These are phyloP conservation scores for Metaphire vulgaris DNA, from an alignment of 1,140 invertebrate genomes.

Conservation along the genomic window DNA sequence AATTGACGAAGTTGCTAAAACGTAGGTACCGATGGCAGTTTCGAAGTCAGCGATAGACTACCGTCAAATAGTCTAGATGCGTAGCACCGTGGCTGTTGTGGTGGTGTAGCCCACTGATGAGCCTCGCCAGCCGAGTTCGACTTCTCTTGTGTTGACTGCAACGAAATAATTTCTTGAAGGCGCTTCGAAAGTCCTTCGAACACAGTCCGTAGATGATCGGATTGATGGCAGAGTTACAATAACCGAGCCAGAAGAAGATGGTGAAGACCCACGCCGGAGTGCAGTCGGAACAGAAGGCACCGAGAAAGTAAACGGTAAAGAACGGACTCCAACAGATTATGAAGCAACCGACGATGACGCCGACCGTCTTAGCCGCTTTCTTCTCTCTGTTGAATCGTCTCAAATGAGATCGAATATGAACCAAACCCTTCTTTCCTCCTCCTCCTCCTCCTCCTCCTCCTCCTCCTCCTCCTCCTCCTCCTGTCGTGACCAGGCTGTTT, in stretches of 20 bases:
- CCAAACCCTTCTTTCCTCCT: neutral
- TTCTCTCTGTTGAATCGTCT: constrained; percentile 22
- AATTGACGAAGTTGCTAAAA: no score
- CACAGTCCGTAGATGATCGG: constrained; percentile 50
- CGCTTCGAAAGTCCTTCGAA: constrained; percentile 47
- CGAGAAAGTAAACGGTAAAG: constrained; percentile 26
- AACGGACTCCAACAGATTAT: constrained; percentile 23
- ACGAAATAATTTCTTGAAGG: constrained; percentile 46
- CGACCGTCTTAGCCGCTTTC: constrained; percentile 31
- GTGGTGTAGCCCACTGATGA: neutral
- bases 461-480: no score
- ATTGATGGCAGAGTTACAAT: constrained; percentile 36
- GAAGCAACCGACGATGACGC: constrained; percentile 31
- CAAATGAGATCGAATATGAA: neutral
- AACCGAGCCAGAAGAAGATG: constrained; percentile 17
- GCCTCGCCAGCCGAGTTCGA: neutral
- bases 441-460: neutral
- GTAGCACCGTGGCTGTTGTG: neutral
- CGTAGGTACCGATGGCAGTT: no score
- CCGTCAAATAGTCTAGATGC: neutral
- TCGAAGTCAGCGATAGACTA: neutral
- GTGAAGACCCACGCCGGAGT: neutral
- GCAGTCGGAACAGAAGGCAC: neutral
- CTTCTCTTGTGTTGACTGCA: constrained; percentile 6
- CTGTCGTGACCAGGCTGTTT: neutral